Evolutionary conservation across 2,797 vertebrate genomes (phyloP), one percentile per base, ranked within the genome.

Genomic region (Rhodeus uyekii): DNA sequence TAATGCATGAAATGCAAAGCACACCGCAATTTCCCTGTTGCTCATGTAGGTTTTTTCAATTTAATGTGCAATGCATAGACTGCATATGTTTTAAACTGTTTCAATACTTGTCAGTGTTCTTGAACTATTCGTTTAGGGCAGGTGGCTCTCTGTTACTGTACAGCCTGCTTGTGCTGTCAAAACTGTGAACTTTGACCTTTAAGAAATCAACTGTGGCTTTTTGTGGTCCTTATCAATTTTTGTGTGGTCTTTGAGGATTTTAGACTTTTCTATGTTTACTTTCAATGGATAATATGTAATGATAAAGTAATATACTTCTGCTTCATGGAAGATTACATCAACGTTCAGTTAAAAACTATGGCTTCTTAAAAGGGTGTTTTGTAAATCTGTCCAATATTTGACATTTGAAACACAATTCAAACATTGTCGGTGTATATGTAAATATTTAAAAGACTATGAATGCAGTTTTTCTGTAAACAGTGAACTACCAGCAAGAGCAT

Each of bases 101-200:
- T 39, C 44, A 42, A 60, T 88, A 84, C 64, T 80, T 84, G 85
- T 90, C 65, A 39, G 89, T 88, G 86, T 90, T 77, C 78, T 85
- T 91, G 90, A 88, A 86, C 84, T 88, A 84, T 88, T 86, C 83
- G 84, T 89, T 86, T 85, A 75, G 78, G 88, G 85, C 86, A 88
- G 78, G 86, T 88, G 73, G 85, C 60, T 68, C 78, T 85, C 80
- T 86, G 82, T 85, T 81, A 24, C 60, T 86, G 68, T 72, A 65
- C 50, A 69, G 89, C 89, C 87, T 84, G 86, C 83, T 84, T 84
- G 87, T 63, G 73, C 63, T n/a, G 65, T 89, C 82, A 75, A 92
- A 87, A 77, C 91, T 90, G 88, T 93, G 92, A 92, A 92, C 90
- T 89, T 91, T 90, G 86, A 84, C 88, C 88, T 85, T 86, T 86